These are phyloP conservation scores for Zeus faber DNA, from an alignment of 2,113 vertebrate genomes.

Conservation along the genomic window DNA sequence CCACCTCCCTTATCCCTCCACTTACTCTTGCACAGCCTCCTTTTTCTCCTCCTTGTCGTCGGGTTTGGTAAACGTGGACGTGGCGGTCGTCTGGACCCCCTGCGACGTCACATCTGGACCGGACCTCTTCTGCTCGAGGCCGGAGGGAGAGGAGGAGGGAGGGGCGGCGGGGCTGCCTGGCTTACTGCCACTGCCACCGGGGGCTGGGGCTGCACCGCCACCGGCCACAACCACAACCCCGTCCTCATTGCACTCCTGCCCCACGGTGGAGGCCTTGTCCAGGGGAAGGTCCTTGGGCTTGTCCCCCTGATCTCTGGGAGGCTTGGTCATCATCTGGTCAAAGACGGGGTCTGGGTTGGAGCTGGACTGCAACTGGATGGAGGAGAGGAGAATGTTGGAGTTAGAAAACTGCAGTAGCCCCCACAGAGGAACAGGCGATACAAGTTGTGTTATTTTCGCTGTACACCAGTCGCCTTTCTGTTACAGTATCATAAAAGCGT, in stretches of 20 bases:
- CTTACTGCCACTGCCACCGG: constrained; percentile 80
- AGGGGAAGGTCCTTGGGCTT: constrained; percentile 87
- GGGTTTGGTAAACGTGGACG: constrained; percentile 83
- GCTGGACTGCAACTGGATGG: constrained; percentile 89
- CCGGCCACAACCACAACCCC: constrained; percentile 29
- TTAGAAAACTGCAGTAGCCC: too few relatives aligned
- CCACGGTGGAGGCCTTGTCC: constrained; percentile 78
- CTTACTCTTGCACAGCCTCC: constrained; percentile 91
- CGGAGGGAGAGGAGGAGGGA: constrained; percentile 80
- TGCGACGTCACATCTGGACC: constrained; percentile 94
- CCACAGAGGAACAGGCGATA: neutral
- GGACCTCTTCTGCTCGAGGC: constrained; percentile 81
- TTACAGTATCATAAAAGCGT: neutral
- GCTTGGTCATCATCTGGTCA: constrained; percentile 88
- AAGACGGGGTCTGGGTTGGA: constrained; percentile 83
- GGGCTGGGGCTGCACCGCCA: constrained; percentile 42
- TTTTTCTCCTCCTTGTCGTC: constrained; percentile 96
- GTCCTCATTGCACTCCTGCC: constrained; percentile 46
- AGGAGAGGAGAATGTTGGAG: too few relatives aligned
- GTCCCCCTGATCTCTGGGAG: constrained; percentile 82
- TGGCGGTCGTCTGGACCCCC: constrained; percentile 90
- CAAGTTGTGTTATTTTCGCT: neutral
- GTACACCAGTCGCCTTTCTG: neutral
- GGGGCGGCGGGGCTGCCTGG: constrained; percentile 83
- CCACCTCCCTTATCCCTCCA: constrained; percentile 25